Evolutionary conservation across 1,140 invertebrate genomes (phyloP).

Genomic region (Hylyphantes graminicola): DNA sequence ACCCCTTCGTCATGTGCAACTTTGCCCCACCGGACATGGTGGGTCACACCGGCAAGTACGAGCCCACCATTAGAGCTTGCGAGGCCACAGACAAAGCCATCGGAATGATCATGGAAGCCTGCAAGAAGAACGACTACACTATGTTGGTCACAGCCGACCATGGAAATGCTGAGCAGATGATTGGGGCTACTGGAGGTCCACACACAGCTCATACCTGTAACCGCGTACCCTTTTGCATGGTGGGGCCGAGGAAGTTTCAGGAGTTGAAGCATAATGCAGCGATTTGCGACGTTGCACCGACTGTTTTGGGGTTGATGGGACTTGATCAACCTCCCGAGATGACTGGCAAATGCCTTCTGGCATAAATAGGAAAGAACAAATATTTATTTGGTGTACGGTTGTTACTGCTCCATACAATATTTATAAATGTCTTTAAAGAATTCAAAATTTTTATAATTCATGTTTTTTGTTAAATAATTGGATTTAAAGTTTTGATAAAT

Average conservation of each 20-base stretch:
- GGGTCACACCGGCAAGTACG: constrained; percentile 70
- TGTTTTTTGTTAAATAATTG: no score
- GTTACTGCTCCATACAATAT: no score
- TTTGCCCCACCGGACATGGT: constrained; percentile 72
- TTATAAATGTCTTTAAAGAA: no score
- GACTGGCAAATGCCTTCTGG: constrained; percentile 65
- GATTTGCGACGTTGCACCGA: constrained; percentile 70
- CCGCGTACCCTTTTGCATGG: constrained; percentile 64
- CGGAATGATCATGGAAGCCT: constrained; percentile 67
- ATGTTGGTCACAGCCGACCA: constrained; percentile 70
- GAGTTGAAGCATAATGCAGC: constrained; percentile 65
- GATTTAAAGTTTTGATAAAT: no score
- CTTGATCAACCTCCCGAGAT: constrained; percentile 68
- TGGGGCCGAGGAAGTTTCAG: constrained; percentile 63
- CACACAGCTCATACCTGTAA: constrained; percentile 70
- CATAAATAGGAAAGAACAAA: constrained; percentile 1
- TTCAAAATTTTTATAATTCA: no score
- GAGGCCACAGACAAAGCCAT: constrained; percentile 68
- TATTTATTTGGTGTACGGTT: no score
- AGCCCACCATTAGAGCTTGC: constrained; percentile 69
- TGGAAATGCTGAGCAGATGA: constrained; percentile 71
- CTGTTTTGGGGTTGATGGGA: constrained; percentile 68
- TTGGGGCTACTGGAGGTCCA: constrained; percentile 68
- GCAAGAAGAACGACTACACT: constrained; percentile 67
- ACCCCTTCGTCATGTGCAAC: constrained; percentile 71